These are phyloP conservation scores for Zaprionus nigranus DNA, from an alignment of 1,140 invertebrate species.

Conservation along the genomic window DNA sequence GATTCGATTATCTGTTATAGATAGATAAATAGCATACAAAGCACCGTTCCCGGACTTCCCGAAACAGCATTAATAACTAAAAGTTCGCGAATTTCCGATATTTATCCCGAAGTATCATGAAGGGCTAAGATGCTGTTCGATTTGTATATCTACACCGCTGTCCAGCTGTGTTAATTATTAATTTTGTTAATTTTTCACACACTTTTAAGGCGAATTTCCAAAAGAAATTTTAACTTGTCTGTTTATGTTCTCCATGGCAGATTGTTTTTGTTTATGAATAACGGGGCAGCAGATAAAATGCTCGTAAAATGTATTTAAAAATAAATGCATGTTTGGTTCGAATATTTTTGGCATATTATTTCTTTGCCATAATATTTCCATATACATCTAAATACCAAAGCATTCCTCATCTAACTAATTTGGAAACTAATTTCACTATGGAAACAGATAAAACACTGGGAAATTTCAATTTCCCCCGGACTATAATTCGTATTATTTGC, in stretches of 20 bases:
- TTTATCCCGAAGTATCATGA: too few species aligned
- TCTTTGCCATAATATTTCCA: conserved; percentile 9
- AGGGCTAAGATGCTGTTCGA: not conserved
- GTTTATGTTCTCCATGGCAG: conserved; percentile 19
- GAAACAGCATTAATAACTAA: too few species aligned
- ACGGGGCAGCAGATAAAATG: conserved; percentile 32
- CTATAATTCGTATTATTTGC: too few species aligned
- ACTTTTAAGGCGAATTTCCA: conserved; percentile 34
- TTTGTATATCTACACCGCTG: conserved; percentile 5
- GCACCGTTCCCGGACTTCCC: not conserved
- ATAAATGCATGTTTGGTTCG: conserved; percentile 32
- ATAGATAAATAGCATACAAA: too few species aligned
- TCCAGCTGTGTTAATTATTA: conserved; percentile 36
- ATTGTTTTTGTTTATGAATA: conserved; percentile 41
- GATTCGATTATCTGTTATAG: too few species aligned
- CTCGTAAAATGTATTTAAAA: conserved; percentile 49
- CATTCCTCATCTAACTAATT: not conserved
- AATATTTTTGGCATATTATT: conserved; percentile 9
- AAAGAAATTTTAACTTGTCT: conserved; percentile 15
- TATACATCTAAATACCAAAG: conserved; percentile 1
- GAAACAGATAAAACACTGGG: conserved; percentile 3
- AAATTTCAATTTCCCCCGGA: conserved; percentile 6
- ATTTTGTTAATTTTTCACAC: conserved; percentile 43
- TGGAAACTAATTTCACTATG: not conserved
- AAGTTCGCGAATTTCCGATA: not conserved